Evolutionary conservation across 35 echinoderm and acorn worm species (phyloP).

Genomic region (Heliocidaris erythrogramma): DNA sequence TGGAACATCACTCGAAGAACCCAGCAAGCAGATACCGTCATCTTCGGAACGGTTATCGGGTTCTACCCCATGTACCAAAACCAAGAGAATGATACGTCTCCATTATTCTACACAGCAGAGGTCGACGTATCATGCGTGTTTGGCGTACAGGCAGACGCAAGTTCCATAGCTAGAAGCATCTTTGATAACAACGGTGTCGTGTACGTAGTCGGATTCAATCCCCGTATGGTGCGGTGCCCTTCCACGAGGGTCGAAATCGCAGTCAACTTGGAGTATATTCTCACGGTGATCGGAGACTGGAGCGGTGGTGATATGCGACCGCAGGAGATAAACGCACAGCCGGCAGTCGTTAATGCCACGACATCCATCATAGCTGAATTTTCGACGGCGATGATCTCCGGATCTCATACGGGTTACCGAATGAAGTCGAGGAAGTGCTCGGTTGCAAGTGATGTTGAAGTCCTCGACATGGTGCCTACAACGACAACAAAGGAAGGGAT

Average conservation of each 20-base stretch:
- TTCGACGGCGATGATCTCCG: neutral
- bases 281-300: conserved; percentile 4
- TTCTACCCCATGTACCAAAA: neutral
- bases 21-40: neutral
- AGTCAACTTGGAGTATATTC: neutral
- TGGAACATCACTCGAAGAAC: conserved; percentile 2
- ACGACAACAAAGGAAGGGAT: neutral
- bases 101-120: neutral
- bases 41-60: neutral
- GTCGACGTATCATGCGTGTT: neutral
- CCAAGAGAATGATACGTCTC: neutral
- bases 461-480: neutral
- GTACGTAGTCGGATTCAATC: neutral
- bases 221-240: neutral
- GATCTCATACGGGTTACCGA: neutral
- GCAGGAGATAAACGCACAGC: neutral
- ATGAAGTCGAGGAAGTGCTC: neutral
- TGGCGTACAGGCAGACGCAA: neutral
- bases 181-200: neutral
- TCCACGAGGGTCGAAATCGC: neutral
- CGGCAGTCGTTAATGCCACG: neutral
- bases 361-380: neutral
- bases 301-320: neutral
- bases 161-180: neutral
- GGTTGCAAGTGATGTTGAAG: neutral